Conservation (phyloP, 1,140 invertebrate genomes). For the Antheraea pernyi region DNA sequence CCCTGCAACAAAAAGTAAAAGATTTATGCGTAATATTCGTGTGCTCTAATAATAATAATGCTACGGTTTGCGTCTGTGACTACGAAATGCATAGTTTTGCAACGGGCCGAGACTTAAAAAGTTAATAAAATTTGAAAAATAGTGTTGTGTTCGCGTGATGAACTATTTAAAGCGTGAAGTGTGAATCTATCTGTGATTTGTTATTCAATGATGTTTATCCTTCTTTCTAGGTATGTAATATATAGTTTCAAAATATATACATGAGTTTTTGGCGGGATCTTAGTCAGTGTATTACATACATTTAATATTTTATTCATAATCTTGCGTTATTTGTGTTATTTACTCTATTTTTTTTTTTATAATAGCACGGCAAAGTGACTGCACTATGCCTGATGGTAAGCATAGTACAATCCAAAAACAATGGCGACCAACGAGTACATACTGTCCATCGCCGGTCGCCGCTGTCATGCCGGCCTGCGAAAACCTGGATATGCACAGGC, state of each 20-base stretch:
- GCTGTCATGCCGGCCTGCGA: too few species aligned
- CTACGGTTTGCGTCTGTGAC: slow-evolving; percentile 28
- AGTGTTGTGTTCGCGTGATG: background rate
- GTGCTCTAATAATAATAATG: slow-evolving; percentile 41
- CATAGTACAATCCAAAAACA: too few species aligned
- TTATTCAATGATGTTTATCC: background rate
- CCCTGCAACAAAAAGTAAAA: slow-evolving; percentile 66
- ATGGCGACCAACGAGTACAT: too few species aligned
- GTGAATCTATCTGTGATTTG: background rate
- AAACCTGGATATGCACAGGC: too few species aligned
- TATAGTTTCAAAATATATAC: background rate
- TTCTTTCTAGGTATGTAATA: background rate
- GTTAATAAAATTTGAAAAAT: background rate
- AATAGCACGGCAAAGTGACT: too few species aligned
- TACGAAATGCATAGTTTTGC: slow-evolving; percentile 5
- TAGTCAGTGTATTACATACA: too few species aligned
- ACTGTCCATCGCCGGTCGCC: too few species aligned
- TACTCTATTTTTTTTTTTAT: too few species aligned
- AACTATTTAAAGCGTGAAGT: background rate
- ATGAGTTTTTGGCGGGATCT: too few species aligned
- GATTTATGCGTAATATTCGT: slow-evolving; percentile 59
- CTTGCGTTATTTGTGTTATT: too few species aligned
- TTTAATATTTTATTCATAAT: too few species aligned
- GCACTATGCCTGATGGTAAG: too few species aligned
- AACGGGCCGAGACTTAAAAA: background rate